phyloP scores from a whole-genome alignment of 1,140 invertebrate species.

The Drosophila tani region DNA sequence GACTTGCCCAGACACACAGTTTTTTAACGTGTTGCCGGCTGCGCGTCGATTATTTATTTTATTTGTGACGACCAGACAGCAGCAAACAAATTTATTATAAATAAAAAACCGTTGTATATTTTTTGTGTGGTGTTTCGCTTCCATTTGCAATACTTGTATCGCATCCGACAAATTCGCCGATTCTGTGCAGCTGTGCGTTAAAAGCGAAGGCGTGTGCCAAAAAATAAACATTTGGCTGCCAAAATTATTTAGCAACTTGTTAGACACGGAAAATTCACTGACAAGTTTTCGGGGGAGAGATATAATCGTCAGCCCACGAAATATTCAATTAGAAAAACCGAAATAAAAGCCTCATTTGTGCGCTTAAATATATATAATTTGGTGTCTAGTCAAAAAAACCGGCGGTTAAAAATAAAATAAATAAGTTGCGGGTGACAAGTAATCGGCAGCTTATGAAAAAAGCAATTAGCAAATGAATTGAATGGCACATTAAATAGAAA shows the following conservation, averaged over 20 bases:
- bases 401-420: not conserved
- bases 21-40: constrained; percentile 5
- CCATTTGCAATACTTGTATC: constrained; percentile 27
- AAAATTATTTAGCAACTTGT: constrained; percentile 55
- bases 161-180: constrained; percentile 46
- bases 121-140: constrained; percentile 14
- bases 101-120: constrained; percentile 27
- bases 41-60: constrained; percentile 8
- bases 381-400: not conserved
- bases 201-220: constrained; percentile 61
- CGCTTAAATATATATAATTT: constrained; percentile 9
- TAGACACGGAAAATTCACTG: constrained; percentile 30
- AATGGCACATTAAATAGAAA: not conserved
- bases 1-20: not conserved
- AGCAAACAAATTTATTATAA: constrained; percentile 51
- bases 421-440: constrained; percentile 3
- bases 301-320: constrained; percentile 4
- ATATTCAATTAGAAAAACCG: constrained; percentile 10
- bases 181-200: constrained; percentile 32
- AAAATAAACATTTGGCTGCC: constrained; percentile 38
- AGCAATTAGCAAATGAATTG: not conserved
- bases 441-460: not conserved
- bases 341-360: constrained; percentile 15
- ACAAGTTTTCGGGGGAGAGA: not conserved
- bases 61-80: constrained; percentile 30